Percentiles rank a stretch among this genome's conserved stretches.
Evolutionary conservation across 2,888 invertebrate species (phyloP).

Genomic region (Chaitophorus viminalis): DNA sequence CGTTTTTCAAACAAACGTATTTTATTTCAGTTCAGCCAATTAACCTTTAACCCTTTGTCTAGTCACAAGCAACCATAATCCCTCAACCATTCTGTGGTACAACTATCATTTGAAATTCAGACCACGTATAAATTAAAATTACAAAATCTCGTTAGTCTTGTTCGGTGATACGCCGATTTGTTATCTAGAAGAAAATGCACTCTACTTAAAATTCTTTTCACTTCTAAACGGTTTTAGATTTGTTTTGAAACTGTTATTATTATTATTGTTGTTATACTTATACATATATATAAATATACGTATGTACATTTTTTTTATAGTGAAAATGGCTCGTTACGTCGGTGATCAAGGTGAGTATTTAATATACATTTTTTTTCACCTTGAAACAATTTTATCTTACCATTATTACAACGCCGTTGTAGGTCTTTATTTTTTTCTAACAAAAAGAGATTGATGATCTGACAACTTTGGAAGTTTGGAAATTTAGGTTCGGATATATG

Average conservation of each 20-base stretch:
- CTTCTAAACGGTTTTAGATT: background rate
- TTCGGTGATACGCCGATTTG: constrained; percentile 3
- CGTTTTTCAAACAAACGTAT: constrained; percentile 11
- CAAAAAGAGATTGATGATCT: constrained; percentile 40
- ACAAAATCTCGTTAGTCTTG: constrained; percentile 25
- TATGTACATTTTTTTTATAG: constrained; percentile 82
- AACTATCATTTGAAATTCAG: constrained; percentile 28
- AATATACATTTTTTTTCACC: constrained; percentile 21
- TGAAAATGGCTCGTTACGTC: constrained; percentile 88
- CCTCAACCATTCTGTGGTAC: constrained; percentile 3
- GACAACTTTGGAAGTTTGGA: constrained; percentile 34
- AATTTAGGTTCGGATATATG: constrained; percentile 30
- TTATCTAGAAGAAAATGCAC: background rate
- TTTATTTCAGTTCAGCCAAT: constrained; percentile 41
- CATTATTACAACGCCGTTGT: constrained; percentile 20
- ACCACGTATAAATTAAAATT: constrained; percentile 53
- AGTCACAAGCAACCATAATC: constrained; percentile 19
- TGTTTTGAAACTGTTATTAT: background rate
- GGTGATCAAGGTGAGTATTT: constrained; percentile 80
- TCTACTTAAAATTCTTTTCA: background rate
- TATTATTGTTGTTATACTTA: constrained; percentile 35
- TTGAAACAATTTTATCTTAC: constrained; percentile 10
- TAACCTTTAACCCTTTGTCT: constrained; percentile 39
- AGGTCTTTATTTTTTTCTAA: constrained; percentile 3
- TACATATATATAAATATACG: constrained; percentile 63